Evolutionary conservation across 2,113 vertebrate species (phyloP).

Genomic region (Eretmochelys imbricata): DNA sequence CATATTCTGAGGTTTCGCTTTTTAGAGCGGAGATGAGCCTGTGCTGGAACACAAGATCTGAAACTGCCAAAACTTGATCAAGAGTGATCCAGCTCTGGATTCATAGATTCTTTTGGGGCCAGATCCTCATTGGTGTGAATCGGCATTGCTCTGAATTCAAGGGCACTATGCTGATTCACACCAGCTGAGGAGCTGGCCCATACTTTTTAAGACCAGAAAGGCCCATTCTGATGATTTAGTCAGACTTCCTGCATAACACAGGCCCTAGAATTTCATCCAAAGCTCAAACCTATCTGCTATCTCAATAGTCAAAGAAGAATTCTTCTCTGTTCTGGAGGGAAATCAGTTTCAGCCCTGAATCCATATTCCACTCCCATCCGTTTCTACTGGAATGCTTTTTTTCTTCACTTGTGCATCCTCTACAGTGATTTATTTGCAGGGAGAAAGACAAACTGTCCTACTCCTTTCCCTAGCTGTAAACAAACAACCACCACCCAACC

Average conservation of each 20-base stretch:
- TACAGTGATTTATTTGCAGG: neutral
- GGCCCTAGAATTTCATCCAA: neutral
- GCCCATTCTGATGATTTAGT: neutral
- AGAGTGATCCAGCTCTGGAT: neutral
- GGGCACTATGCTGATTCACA: neutral
- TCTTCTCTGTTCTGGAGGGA: neutral
- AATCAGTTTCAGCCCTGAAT: neutral
- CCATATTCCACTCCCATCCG: neutral
- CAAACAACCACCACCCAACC: neutral
- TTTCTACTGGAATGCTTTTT: neutral
- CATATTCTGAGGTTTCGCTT: neutral
- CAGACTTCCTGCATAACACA: neutral
- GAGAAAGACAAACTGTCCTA: neutral
- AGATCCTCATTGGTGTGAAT: neutral
- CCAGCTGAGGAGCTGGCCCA: neutral
- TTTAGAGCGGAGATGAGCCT: neutral
- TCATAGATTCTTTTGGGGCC: neutral
- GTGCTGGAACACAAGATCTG: neutral
- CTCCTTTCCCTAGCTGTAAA: neutral
- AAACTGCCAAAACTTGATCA: neutral
- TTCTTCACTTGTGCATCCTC: neutral
- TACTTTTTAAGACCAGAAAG: neutral
- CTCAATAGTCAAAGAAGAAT: neutral
- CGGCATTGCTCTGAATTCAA: neutral
- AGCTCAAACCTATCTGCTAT: too few relatives aligned